A percentile compares a stretch with the other conserved stretches of the same genome.
Evolutionary conservation across 2,113 vertebrate species (phyloP).

Genomic region (Rynchops niger): DNA sequence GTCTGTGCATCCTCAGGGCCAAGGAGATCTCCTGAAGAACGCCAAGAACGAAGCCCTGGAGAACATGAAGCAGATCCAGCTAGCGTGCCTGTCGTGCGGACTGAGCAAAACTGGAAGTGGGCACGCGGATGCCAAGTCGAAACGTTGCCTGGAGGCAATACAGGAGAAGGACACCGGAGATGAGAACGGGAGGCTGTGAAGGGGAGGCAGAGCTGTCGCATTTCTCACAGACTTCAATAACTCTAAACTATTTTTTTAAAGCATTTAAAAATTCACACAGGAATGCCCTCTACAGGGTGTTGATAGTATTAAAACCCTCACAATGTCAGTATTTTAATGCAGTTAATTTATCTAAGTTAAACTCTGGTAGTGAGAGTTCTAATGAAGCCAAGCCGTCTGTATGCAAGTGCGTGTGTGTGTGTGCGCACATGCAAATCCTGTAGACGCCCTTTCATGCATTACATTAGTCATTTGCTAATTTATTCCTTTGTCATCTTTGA

Average conservation of each 20-base stretch:
- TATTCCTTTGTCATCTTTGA: conserved; percentile 61
- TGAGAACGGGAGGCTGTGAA: conserved; percentile 76
- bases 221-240: conserved; percentile 25
- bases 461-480: conserved; percentile 61
- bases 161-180: conserved; percentile 76
- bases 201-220: background rate
- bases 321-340: conserved; percentile 73
- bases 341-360: conserved; percentile 76
- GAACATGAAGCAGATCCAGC: conserved; percentile 92
- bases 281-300: conserved; percentile 53
- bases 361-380: conserved; percentile 53
- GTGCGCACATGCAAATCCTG: background rate
- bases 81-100: conserved; percentile 90
- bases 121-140: conserved; percentile 64
- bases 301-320: conserved; percentile 69
- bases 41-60: conserved; percentile 93
- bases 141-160: conserved; percentile 77
- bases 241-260: conserved; percentile 61
- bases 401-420: background rate
- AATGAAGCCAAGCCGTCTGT: conserved; percentile 34
- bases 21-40: conserved; percentile 90
- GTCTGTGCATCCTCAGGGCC: conserved; percentile 80
- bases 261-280: conserved; percentile 56
- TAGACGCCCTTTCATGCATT: background rate
- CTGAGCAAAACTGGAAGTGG: conserved; percentile 75